Evolutionary conservation across 2,888 invertebrate genomes (phyloP).

Genomic region (Pharmacophagus antenor): DNA sequence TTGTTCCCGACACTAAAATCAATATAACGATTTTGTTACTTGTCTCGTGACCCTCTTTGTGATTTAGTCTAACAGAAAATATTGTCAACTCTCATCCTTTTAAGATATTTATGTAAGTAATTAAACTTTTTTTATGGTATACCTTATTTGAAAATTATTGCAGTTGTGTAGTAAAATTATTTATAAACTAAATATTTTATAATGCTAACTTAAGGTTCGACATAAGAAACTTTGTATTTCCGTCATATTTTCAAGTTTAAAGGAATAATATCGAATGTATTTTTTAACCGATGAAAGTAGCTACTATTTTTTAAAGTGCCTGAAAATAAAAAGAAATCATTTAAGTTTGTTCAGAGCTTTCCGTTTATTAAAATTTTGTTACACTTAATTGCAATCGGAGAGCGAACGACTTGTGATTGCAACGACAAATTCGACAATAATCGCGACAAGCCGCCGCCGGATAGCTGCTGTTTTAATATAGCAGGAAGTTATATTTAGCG

Average conservation of each 20-base stretch:
- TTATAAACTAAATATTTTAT: no score
- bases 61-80: not conserved
- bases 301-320: not conserved
- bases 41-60: constrained; percentile 45
- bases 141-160: no score
- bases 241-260: no score
- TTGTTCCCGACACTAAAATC: constrained; percentile 73
- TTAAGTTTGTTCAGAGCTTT: not conserved
- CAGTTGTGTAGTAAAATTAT: no score
- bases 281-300: no score
- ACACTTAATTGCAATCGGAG: not conserved
- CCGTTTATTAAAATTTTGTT: not conserved
- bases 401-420: not conserved
- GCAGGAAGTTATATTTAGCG: not conserved
- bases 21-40: constrained; percentile 73
- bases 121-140: not conserved
- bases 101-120: not conserved
- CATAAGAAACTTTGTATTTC: no score
- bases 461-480: not conserved
- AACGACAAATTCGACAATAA: not conserved
- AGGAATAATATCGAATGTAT: no score
- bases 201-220: no score
- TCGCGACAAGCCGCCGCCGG: not conserved
- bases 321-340: not conserved
- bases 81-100: not conserved